These are phyloP conservation scores for Temnopleurus reevesii DNA, from an alignment of 53 echinoderm and acorn worm genomes.

Conservation along the genomic window DNA sequence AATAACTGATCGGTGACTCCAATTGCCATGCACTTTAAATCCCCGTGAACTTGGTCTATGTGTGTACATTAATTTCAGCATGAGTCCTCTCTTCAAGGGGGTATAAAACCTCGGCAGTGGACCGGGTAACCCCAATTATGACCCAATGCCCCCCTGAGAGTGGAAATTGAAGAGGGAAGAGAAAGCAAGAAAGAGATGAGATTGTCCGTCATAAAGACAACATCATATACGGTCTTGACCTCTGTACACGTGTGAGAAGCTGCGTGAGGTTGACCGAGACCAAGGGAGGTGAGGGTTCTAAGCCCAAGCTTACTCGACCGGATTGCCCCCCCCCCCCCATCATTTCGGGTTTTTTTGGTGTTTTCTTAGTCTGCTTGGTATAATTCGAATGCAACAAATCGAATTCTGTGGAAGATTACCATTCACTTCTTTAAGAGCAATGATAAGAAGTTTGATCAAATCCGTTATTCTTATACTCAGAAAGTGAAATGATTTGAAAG, in stretches of 20 bases:
- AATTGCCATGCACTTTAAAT: not conserved
- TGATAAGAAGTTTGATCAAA: no score
- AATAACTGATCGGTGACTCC: not conserved
- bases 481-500: no score
- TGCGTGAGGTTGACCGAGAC: not conserved
- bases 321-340: not conserved
- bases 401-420: no score
- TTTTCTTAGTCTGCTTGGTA: no score
- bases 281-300: constrained; percentile 9
- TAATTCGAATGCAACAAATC: no score
- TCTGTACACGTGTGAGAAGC: not conserved
- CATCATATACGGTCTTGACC: constrained; percentile 5
- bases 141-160: constrained; percentile 2
- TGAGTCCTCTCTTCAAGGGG: not conserved
- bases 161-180: not conserved
- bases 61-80: not conserved
- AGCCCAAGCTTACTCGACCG: not conserved
- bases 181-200: not conserved
- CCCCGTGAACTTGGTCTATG: not conserved
- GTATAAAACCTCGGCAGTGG: not conserved
- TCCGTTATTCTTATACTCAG: no score
- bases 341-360: not conserved
- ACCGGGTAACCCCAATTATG: constrained; percentile 24
- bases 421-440: no score
- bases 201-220: constrained; percentile 5